Evolutionary conservation across 2,888 invertebrate species (phyloP).

Genomic region (Spialia ferax): DNA sequence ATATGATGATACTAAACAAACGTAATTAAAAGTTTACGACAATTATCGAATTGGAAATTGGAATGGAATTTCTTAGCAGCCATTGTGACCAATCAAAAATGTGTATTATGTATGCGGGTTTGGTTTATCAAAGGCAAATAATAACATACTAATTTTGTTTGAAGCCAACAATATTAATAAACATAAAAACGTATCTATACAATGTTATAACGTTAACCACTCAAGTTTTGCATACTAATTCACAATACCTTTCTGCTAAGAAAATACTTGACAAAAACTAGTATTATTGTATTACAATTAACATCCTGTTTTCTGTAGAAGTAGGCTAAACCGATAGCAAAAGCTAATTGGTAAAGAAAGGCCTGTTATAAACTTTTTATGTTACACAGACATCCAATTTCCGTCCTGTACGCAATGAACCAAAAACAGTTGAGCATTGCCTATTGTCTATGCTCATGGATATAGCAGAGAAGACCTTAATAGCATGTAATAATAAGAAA

Average conservation of each 20-base stretch:
- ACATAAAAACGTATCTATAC: background rate
- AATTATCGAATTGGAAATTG: background rate
- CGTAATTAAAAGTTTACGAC: constrained; percentile 7
- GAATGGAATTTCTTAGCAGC: background rate
- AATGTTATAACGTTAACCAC: background rate
- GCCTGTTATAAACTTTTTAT: constrained; percentile 14
- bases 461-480: no score
- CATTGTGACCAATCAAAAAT: constrained; percentile 3
- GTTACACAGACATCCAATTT: background rate
- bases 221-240: background rate
- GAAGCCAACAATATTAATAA: background rate
- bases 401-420: constrained; percentile 22
- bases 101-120: background rate
- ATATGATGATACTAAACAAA: background rate
- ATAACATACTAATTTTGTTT: background rate
- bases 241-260: no score
- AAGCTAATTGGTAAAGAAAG: constrained; percentile 21
- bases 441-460: no score
- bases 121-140: background rate
- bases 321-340: background rate
- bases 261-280: no score
- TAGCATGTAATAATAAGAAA: no score
- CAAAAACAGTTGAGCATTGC: background rate
- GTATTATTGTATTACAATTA: background rate
- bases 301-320: background rate